Evolutionary conservation across 2,888 invertebrate genomes (phyloP).

Genomic region (Embidobia sp.): DNA sequence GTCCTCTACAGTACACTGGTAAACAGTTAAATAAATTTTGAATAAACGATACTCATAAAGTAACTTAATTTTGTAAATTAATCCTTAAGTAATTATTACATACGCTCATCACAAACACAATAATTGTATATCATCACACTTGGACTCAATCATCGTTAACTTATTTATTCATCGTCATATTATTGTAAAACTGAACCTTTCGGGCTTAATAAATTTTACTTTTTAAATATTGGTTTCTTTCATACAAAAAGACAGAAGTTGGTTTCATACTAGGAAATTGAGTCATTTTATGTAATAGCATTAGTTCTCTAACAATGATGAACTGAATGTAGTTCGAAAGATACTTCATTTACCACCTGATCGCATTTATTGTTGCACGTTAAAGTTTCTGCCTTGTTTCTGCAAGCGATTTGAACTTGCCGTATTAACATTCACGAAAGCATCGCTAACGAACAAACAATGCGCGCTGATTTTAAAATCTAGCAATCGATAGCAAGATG

Average conservation of each 20-base stretch:
- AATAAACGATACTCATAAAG: too few species aligned
- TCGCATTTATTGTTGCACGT: slow-evolving; percentile 44
- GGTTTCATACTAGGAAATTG: slow-evolving; percentile 3
- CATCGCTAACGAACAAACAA: slow-evolving; percentile 30
- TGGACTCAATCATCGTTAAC: too few species aligned
- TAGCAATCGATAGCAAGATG: slow-evolving; percentile 8
- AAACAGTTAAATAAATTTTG: too few species aligned
- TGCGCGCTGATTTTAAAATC: slow-evolving; percentile 32
- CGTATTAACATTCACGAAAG: slow-evolving; percentile 18
- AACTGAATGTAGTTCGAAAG: slow-evolving; percentile 47
- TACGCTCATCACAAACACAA: too few species aligned
- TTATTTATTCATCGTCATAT: not conserved
- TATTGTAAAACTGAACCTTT: slow-evolving; percentile 2
- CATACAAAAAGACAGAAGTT: slow-evolving; percentile 29
- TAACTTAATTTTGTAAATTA: too few species aligned
- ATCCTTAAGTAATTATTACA: too few species aligned
- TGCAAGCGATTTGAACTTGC: slow-evolving; percentile 16
- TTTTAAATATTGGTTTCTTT: slow-evolving; percentile 31
- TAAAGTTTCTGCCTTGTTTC: slow-evolving; percentile 36
- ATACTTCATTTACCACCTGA: slow-evolving; percentile 44
- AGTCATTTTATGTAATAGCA: slow-evolving; percentile 41
- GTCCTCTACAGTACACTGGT: too few species aligned
- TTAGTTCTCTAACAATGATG: slow-evolving; percentile 47
- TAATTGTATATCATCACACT: too few species aligned
- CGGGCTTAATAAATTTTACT: slow-evolving; percentile 11